Conservation (phyloP, 2,113 vertebrate genomes). For the Hippocampus guttulatus region DNA sequence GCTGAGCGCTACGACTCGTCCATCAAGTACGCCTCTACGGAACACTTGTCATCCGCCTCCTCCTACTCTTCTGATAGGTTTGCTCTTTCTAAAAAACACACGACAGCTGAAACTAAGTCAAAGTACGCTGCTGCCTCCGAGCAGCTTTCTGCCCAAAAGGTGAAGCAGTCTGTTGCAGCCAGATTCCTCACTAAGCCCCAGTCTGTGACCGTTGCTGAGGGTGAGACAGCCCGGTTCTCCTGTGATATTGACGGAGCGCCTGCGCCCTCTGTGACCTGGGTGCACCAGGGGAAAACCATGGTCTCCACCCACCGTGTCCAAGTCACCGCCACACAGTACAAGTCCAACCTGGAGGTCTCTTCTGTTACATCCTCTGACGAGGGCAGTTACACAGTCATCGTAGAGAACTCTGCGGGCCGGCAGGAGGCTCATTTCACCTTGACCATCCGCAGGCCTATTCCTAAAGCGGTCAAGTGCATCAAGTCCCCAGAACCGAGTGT, state of each 20-base stretch:
- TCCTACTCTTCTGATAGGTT: slow-evolving; percentile 61
- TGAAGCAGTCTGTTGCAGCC: slow-evolving; percentile 81
- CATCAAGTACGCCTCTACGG: slow-evolving; percentile 64
- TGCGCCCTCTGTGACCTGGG: slow-evolving; percentile 85
- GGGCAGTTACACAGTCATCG: slow-evolving; percentile 86
- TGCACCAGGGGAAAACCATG: slow-evolving; percentile 72
- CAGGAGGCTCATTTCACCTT: slow-evolving; percentile 90
- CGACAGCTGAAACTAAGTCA: slow-evolving; percentile 69
- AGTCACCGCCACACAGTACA: slow-evolving; percentile 87
- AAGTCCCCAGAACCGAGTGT: slow-evolving; percentile 83
- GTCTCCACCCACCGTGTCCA: slow-evolving; percentile 77
- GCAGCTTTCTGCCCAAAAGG: slow-evolving; percentile 76
- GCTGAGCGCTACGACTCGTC: slow-evolving; percentile 72
- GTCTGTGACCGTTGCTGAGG: slow-evolving; percentile 83
- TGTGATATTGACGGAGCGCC: slow-evolving; percentile 95
- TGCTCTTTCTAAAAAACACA: slow-evolving; percentile 41
- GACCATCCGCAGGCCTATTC: slow-evolving; percentile 77
- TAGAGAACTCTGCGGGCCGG: slow-evolving; percentile 87
- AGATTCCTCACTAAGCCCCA: slow-evolving; percentile 92
- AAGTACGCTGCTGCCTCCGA: slow-evolving; percentile 69
- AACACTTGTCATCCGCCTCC: slow-evolving; percentile 70
- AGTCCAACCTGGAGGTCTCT: slow-evolving; percentile 89
- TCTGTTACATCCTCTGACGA: slow-evolving; percentile 85
- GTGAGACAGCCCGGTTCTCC: slow-evolving; percentile 85
- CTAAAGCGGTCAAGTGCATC: slow-evolving; percentile 74